Percentiles rank a stretch among this genome's conserved stretches.
Conservation (phyloP, 2,113 vertebrate genomes). For the Clupea harengus region DNA sequence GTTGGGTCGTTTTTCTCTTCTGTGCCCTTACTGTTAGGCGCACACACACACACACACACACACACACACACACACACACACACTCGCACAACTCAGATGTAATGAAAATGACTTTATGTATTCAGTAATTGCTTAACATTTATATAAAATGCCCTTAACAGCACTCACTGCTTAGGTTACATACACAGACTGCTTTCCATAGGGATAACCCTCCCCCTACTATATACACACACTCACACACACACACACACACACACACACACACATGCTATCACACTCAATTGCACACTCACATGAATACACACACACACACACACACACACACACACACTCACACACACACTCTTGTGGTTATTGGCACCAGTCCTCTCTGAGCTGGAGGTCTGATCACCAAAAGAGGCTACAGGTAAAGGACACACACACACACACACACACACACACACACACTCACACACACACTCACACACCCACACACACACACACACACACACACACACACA, state of each 20-base stretch:
- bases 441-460: background rate
- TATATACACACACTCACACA: background rate
- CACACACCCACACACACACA: too few relatives aligned
- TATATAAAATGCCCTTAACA: constrained; percentile 76
- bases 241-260: constrained; percentile 7
- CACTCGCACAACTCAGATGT: constrained; percentile 65
- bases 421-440: background rate
- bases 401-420: background rate
- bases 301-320: too few relatives aligned
- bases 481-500: too few relatives aligned
- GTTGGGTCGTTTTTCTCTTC: constrained; percentile 60
- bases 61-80: constrained; percentile 68
- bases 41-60: constrained; percentile 66
- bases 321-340: too few relatives aligned
- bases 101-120: constrained; percentile 84
- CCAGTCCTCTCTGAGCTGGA: too few relatives aligned
- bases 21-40: background rate
- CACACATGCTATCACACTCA: background rate
- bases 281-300: too few relatives aligned
- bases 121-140: constrained; percentile 79
- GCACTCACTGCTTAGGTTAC: constrained; percentile 51
- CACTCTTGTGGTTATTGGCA: constrained; percentile 11
- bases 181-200: constrained; percentile 50
- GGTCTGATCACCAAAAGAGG: too few relatives aligned
- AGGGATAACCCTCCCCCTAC: constrained; percentile 27